Evolutionary conservation across 2,797 vertebrate species (phyloP), one percentile per base, ranked within the genome.

Genomic region (Dendrocincla tyrannina): DNA sequence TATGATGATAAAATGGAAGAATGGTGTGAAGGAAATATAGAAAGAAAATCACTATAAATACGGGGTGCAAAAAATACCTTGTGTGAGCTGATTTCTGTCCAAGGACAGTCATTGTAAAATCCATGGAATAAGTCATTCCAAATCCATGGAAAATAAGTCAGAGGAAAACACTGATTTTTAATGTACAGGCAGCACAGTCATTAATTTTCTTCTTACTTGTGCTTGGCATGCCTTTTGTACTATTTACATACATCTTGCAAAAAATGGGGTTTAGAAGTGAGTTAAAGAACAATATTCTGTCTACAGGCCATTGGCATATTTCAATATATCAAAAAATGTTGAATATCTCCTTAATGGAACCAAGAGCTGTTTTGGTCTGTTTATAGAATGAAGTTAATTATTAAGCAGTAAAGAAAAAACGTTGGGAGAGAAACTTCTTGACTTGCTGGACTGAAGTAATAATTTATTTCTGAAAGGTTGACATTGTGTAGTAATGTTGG

Each of bases 401-500:
- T 7, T 30, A 64, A 47, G 3, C 4, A 88, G 8, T 33, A 37
- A 74, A 70, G 9, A 37, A 67, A 47, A n/a, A 59, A 41, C 1
- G 17, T 8, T 11, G 41, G 2, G 7, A 69, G 25, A 24, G 46
- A 73, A 80, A 37, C 3, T 3, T 62, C 8, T 33, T 69, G 27
- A 7, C 5, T 23, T 46, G 2, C n/a, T 85, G 35, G 8, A 73
- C 39, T 35, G 17, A 89, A 53, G 13, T 32, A 66, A n/a, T 39
- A 30, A 39, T 32, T 68, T 50, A 19, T 84, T 75, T 84, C 11
- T 7, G 28, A 64, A 58, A 17, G n/a, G 1, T 17, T 66, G 47
- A 32, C 18, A 42, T 24, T 1, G 0, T n/a, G 9, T 7, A 52
- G 10, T n/a, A 46, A 22, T 27, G 13, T 30, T 30, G 5, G 6